Evolutionary conservation across 2,888 invertebrate species (phyloP).

Genomic region (Syrista parreyssii): DNA sequence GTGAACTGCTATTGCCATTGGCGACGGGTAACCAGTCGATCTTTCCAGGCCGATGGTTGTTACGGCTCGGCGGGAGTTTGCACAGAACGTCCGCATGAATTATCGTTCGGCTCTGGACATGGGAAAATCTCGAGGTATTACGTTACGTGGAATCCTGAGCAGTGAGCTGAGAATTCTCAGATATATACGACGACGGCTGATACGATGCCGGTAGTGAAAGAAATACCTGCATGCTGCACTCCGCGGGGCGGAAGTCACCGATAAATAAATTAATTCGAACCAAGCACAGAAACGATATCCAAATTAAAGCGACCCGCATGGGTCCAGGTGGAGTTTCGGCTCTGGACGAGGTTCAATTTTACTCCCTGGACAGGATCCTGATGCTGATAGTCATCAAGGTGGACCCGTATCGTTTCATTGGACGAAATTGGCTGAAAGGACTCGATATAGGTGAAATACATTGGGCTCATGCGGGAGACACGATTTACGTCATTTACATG

Average conservation of each 20-base stretch:
- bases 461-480: background rate
- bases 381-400: constrained; percentile 39
- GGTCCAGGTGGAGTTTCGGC: constrained; percentile 47
- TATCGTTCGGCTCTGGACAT: constrained; percentile 32
- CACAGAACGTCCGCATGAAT: constrained; percentile 40
- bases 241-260: constrained; percentile 5
- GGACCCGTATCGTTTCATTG: constrained; percentile 56
- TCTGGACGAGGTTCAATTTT: constrained; percentile 24
- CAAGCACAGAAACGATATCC: constrained; percentile 5
- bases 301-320: constrained; percentile 46
- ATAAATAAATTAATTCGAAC: constrained; percentile 33
- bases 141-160: constrained; percentile 3
- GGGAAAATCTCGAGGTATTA: constrained; percentile 1
- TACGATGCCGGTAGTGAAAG: background rate
- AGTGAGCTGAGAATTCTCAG: background rate
- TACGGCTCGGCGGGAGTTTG: constrained; percentile 28
- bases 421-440: constrained; percentile 48
- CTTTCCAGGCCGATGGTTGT: constrained; percentile 40
- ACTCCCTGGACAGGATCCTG: constrained; percentile 4
- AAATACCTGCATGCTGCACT: background rate
- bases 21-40: constrained; percentile 25
- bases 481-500: background rate
- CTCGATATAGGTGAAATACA: constrained; percentile 33
- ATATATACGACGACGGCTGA: background rate
- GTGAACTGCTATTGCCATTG: background rate